phyloP scores from a whole-genome alignment of 2,797 vertebrate genomes.

The Eupleurogrammus muticus region DNA sequence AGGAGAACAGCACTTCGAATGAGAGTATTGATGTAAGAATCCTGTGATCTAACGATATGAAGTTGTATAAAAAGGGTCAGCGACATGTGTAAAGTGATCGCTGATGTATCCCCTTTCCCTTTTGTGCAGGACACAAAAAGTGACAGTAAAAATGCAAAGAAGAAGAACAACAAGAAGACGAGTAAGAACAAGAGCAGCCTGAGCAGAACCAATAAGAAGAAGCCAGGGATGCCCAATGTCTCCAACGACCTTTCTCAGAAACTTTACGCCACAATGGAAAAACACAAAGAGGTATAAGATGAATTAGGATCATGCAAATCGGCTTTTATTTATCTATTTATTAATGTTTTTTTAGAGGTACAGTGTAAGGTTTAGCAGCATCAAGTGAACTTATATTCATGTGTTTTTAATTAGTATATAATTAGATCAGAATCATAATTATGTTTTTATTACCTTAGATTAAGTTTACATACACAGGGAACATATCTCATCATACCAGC shows the following conservation, averaged over 20 bases:
- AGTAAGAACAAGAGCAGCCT: slow-evolving; percentile 91
- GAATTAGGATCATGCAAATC: neutral
- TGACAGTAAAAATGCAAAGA: slow-evolving; percentile 90
- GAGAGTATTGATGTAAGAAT: slow-evolving; percentile 90
- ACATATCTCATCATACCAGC: no score
- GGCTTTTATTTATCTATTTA: no score
- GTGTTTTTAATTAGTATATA: no score
- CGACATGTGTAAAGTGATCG: neutral
- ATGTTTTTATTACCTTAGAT: no score
- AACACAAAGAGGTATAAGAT: slow-evolving; percentile 94
- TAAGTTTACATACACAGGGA: no score
- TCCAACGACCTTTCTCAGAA: slow-evolving; percentile 98
- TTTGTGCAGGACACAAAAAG: slow-evolving; percentile 90
- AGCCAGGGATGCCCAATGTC: slow-evolving; percentile 97
- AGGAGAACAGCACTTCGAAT: slow-evolving; percentile 96
- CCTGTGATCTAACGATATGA: neutral
- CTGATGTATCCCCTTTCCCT: neutral
- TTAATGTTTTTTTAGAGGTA: no score
- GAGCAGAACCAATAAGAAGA: slow-evolving; percentile 97
- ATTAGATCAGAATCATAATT: no score
- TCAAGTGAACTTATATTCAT: no score
- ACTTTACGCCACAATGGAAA: slow-evolving; percentile 98
- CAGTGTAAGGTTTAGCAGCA: no score
- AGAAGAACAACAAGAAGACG: slow-evolving; percentile 89
- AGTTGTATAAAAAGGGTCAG: neutral